Evolutionary conservation across 2,888 invertebrate genomes (phyloP), one percentile per base, ranked within the genome.

Genomic region (Adela reaumurella): DNA sequence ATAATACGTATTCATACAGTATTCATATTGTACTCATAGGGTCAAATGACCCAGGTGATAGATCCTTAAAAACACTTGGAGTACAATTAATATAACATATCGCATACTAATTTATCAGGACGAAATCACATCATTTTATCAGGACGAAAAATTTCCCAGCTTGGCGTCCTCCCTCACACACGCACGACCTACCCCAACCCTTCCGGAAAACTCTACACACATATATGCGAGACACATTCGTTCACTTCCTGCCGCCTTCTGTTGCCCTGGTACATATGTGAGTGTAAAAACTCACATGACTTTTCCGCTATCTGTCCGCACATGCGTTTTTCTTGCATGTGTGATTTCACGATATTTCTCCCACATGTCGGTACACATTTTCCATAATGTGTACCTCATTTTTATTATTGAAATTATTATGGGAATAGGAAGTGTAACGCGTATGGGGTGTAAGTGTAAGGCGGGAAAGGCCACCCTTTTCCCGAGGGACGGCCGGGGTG

Each of bases 261-360:
- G 35, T 14, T 17, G 16, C 52, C 76, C 74, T 73, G 58, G 74
- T 78, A 70, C 71, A 74, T 69, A 68, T 70, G 73, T 76, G 74
- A 69, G 66, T 67, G 62, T 53, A 62, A 63, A 63, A 68, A 71
- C 76, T 76, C 76, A 73, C 73, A 78, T 72, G 73, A 62, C 63
- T 63, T 35, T 35, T 35, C 35, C 35, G 35, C 11, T 14, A 14
- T 8, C 11, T 35, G 35, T 35, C n/a, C 14, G 11, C 35, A 35
- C 35, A 14, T 14, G 8, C n/a, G 35, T 14, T 35, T 24, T 24
- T 24, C 24, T 24, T 8, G 8, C 24, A 24, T 24, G 35, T 35
- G 35, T 35, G 35, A 14, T 35, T 35, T 14, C 35, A 24, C 10
- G 24, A 24, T 24, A 24, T 10, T 6, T 24, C 5, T 35, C 35